Conservation (phyloP, 92 coral and sea anemone species). For the Micromussa lordhowensis region DNA sequence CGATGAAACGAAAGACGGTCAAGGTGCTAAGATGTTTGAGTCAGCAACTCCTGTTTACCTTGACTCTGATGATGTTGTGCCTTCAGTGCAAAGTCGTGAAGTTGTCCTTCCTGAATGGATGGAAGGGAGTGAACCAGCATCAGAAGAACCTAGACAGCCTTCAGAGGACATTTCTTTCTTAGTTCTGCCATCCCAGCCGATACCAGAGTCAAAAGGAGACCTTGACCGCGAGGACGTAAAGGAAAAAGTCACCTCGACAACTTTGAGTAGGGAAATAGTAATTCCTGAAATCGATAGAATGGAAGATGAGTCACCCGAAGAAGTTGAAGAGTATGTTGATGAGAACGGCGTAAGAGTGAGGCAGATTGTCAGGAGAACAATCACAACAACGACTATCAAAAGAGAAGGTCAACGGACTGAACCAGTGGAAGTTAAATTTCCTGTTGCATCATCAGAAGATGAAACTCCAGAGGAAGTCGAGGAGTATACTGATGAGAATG, state of each 20-base stretch:
- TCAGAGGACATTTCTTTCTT: neutral
- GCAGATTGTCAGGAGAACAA: slow-evolving; percentile 24
- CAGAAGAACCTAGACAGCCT: slow-evolving; percentile 25
- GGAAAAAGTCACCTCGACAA: neutral
- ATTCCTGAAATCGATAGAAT: slow-evolving; percentile 7
- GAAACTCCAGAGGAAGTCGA: slow-evolving; percentile 37
- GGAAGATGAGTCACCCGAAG: neutral
- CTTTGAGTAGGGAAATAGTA: neutral
- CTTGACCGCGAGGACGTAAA: neutral
- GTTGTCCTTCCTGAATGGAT: slow-evolving; percentile 19
- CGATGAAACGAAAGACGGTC: too few relatives aligned
- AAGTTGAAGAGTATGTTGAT: slow-evolving; percentile 65
- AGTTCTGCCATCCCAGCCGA: neutral
- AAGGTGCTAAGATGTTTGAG: slow-evolving; percentile 57
- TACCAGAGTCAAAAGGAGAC: neutral
- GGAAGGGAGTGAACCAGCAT: slow-evolving; percentile 38
- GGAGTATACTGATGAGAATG: slow-evolving; percentile 75
- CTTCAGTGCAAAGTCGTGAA: slow-evolving; percentile 16
- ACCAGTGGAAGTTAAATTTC: slow-evolving; percentile 8
- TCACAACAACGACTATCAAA: slow-evolving; percentile 47
- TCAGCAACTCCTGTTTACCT: slow-evolving; percentile 14
- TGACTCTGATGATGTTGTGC: slow-evolving; percentile 20
- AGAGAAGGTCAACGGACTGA: neutral
- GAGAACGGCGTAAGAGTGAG: slow-evolving; percentile 61
- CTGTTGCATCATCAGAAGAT: neutral